phyloP scores from a whole-genome alignment of 2,113 vertebrate species.

The Hystrix cristata region DNA sequence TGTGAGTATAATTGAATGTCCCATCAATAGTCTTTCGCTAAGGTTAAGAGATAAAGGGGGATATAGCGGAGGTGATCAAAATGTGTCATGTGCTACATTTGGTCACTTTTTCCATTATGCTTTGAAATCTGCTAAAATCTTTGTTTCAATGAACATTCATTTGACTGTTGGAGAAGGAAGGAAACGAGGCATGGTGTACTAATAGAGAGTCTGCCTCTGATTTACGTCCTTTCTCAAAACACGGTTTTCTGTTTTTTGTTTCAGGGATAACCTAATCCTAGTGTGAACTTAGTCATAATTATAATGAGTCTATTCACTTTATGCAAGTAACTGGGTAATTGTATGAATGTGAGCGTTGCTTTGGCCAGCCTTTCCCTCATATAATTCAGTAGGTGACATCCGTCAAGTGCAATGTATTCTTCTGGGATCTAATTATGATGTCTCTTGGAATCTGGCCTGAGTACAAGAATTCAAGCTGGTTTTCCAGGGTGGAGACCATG shows the following conservation, averaged over 20 bases:
- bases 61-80: not conserved
- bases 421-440: constrained; percentile 79
- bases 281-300: constrained; percentile 68
- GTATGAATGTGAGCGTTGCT: constrained; percentile 42
- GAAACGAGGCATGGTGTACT: constrained; percentile 45
- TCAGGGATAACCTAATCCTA: constrained; percentile 24
- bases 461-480: constrained; percentile 73
- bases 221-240: constrained; percentile 59
- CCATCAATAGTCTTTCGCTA: not conserved
- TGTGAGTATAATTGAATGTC: not conserved
- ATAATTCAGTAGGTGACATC: constrained; percentile 66
- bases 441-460: constrained; percentile 73
- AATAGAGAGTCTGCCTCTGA: not conserved
- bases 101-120: not conserved
- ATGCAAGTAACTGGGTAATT: constrained; percentile 70
- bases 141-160: constrained; percentile 67
- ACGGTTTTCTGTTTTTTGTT: not conserved
- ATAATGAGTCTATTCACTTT: constrained; percentile 64
- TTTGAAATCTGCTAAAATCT: constrained; percentile 55
- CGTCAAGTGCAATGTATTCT: constrained; percentile 65
- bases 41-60: not conserved
- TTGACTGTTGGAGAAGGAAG: constrained; percentile 60
- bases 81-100: not conserved
- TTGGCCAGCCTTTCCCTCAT: constrained; percentile 64
- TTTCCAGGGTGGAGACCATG: constrained; percentile 70